Evolutionary conservation across 1,140 invertebrate genomes (phyloP), one percentile per base, ranked within the genome.

Genomic region (silkworm (Bombyx mori)): DNA sequence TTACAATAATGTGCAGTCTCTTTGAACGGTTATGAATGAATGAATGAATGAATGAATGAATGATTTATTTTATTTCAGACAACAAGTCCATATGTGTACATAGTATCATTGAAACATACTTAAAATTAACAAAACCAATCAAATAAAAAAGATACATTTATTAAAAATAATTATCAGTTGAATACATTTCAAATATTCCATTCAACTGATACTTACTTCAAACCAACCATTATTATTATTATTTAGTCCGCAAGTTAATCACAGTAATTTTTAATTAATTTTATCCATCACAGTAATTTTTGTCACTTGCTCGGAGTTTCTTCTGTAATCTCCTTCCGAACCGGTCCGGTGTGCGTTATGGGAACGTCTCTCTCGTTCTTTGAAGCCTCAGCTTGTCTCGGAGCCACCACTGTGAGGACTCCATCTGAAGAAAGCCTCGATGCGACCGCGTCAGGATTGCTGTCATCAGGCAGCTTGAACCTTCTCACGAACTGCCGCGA

Each of bases 351-450:
- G 1, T 79, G 79, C 3, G 73, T 76, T 12, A 86, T 81, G 0
- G 82, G 80, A 6, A 86, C 78, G 45, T 68, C 54, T 49, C 79
- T 65, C 56, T 86, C 82, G 7, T 79, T 79, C 26, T 89, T 86
- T 1, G 63, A 61, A 7, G 55, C 58, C 42, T 76, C 73, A 43
- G 54, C 56, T 57, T 80, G 75, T 52, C 89, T 89, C 3, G 92
- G 91, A 8, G 91, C 92, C 3, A 86, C 88, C 44, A 95, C 91
- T 9, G 89, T 92, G 1, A 95, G 75, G 3, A 95, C 90, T 5
- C 94, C 94, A 71, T 95, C 94, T 0, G 92, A 93, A 7, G 93
- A 94, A 1, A 95, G 76, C 42, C 88, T 91, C 0, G 93, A 94
- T 0, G 89, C 77, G 2, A 95, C 90, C n/a, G 91, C 86, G 9